Evolutionary conservation across 2,797 vertebrate genomes (phyloP), one percentile per base, ranked within the genome.

Genomic region (Diplodus sargus): DNA sequence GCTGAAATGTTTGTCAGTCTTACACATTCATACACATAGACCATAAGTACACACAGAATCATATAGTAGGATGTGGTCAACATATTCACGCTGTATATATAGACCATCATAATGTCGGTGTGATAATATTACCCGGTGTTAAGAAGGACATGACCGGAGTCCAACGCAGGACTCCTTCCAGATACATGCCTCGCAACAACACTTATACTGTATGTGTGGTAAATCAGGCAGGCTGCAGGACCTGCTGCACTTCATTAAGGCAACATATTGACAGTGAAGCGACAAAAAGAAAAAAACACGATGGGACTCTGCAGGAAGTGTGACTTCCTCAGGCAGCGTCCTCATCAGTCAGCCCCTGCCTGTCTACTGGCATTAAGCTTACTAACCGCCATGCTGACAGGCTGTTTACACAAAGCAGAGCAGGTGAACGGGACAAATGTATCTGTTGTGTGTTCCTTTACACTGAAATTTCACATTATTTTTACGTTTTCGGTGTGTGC

Each of bases 271-370:
- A 72, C 78, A 74, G 62, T 25, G 13, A 76, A 77, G 76, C 82
- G 83, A 82, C 82, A 81, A 74, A 85, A 28, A 28, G 4, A 28
- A 2, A 28, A 86, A 66, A 74, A 82, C 60, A 61, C 28, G 56
- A 34, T 6, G n/a, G 48, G 49, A 63, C 42, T 70, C 34, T 43
- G 70, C 70, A 59, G 74, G 74, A 70, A 68, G 81, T 76, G 68
- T 45, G 74, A 71, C 85, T 79, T 85, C 79, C 77, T 57, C 63
- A 18, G 66, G 78, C 88, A 45, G 64, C 53, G 7, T 76, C 69
- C 69, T 87, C 76, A 82, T 86, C 76, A 77, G 20, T 87, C 79
- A 86, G 63, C 23, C 13, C 13, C 34, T 43, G 68, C 42, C 78
- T 74, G 85, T 84, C 67, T 65, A 52, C 53, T 2, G 48, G 58